phyloP scores from a whole-genome alignment of 1,140 invertebrate species.

The Akabosia matsudoensis region DNA sequence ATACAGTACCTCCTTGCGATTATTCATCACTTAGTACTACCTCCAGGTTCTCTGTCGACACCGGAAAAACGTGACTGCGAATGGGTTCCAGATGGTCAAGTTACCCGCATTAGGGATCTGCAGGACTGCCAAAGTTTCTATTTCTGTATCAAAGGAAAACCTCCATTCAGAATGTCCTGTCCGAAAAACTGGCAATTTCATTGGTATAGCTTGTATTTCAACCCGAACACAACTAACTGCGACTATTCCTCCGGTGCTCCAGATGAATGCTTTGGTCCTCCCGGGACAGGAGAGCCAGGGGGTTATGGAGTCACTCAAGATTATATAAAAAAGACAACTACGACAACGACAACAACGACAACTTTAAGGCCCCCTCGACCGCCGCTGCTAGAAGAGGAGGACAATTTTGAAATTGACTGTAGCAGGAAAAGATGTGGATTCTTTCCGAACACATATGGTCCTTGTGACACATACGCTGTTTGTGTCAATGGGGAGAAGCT shows the following conservation, averaged over 20 bases:
- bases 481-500: background rate
- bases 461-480: background rate
- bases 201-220: constrained; percentile 18
- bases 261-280: background rate
- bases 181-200: background rate
- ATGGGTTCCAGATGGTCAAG: background rate
- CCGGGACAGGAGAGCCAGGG: background rate
- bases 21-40: background rate
- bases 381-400: background rate
- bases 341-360: background rate
- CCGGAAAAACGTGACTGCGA: background rate
- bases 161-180: background rate
- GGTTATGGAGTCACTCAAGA: background rate
- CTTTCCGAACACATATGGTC: constrained; percentile 12
- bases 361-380: background rate
- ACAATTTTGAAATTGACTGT: background rate
- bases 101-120: background rate
- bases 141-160: constrained; percentile 26
- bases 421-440: background rate
- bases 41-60: background rate
- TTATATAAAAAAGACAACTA: too few species aligned
- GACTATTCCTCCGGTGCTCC: background rate
- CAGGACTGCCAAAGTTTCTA: constrained; percentile 18
- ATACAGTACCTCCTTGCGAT: background rate
- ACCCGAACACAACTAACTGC: constrained; percentile 10